These are phyloP conservation scores for Coremacera marginata DNA, from an alignment of 2,888 invertebrate species.

Conservation along the genomic window DNA sequence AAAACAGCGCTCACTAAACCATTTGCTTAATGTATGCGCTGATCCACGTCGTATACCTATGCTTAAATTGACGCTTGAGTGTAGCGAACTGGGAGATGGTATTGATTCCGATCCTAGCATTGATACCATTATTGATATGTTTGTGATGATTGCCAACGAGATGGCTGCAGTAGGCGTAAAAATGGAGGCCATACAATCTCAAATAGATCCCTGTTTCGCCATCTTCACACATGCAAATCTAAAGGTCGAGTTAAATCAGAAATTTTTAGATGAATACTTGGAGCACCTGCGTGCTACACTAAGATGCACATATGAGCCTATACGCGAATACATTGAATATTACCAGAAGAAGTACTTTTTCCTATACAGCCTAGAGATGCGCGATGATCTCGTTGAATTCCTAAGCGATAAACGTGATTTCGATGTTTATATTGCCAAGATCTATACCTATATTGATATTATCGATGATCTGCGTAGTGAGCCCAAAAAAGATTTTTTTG, in stretches of 20 bases:
- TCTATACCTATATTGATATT: slow-evolving; percentile 74
- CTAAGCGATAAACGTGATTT: slow-evolving; percentile 72
- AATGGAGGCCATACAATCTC: slow-evolving; percentile 72
- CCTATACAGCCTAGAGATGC: slow-evolving; percentile 71
- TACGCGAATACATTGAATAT: slow-evolving; percentile 72
- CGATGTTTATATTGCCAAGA: slow-evolving; percentile 74
- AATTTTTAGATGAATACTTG: slow-evolving; percentile 72
- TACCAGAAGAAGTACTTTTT: slow-evolving; percentile 73
- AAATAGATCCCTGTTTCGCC: slow-evolving; percentile 69
- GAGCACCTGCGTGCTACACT: slow-evolving; percentile 72
- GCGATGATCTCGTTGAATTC: slow-evolving; percentile 69
- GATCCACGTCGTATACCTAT: slow-evolving; percentile 73
- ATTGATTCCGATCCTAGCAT: slow-evolving; percentile 75
- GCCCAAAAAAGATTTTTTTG: slow-evolving; percentile 78
- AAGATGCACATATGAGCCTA: slow-evolving; percentile 72
- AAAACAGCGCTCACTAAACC: slow-evolving; percentile 77
- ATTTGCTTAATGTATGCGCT: slow-evolving; percentile 73
- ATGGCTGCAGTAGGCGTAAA: slow-evolving; percentile 73
- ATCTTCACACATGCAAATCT: slow-evolving; percentile 70
- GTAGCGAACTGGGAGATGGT: slow-evolving; percentile 46
- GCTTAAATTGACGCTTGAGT: slow-evolving; percentile 72
- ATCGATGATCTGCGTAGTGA: slow-evolving; percentile 75
- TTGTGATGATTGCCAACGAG: slow-evolving; percentile 73
- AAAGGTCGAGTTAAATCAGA: slow-evolving; percentile 73
- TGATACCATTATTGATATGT: slow-evolving; percentile 72